Evolutionary conservation across 2,113 vertebrate genomes (phyloP).

Genomic region (Daphoenositta chrysoptera): DNA sequence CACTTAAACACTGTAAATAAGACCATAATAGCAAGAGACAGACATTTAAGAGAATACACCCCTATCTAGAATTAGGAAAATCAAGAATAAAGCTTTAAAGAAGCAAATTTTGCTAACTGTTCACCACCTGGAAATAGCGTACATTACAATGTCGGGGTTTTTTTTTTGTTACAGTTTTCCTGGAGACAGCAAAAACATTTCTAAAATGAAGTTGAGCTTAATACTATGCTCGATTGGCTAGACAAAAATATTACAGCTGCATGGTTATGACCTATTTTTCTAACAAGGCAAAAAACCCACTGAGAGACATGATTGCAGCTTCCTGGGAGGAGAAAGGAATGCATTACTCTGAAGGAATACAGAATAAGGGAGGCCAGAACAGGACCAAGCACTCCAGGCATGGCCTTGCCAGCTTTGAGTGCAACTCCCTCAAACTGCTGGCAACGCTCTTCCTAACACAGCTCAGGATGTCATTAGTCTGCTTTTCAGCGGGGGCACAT

Average conservation of each 20-base stretch:
- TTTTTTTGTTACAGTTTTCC: neutral
- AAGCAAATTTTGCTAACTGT: neutral
- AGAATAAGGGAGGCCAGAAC: neutral
- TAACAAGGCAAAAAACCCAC: neutral
- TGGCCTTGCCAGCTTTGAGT: rapidly evolving
- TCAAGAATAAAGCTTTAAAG: neutral
- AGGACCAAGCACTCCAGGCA: rapidly evolving
- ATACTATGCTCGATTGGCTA: neutral
- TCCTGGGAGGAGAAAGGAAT: neutral
- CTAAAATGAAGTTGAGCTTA: neutral
- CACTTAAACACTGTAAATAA: neutral
- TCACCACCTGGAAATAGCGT: neutral
- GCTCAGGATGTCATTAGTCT: neutral
- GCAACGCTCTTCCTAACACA: neutral
- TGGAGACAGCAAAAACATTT: neutral
- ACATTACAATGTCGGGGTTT: neutral
- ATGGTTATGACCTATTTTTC: neutral
- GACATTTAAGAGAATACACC: neutral
- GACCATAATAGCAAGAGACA: neutral
- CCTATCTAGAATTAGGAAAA: neutral
- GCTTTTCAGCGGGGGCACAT: neutral
- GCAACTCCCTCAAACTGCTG: neutral
- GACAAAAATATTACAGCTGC: neutral
- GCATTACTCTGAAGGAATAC: neutral
- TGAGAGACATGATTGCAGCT: neutral